Conservation (phyloP, 2,113 vertebrate species). For the Scytalopus superciliaris region DNA sequence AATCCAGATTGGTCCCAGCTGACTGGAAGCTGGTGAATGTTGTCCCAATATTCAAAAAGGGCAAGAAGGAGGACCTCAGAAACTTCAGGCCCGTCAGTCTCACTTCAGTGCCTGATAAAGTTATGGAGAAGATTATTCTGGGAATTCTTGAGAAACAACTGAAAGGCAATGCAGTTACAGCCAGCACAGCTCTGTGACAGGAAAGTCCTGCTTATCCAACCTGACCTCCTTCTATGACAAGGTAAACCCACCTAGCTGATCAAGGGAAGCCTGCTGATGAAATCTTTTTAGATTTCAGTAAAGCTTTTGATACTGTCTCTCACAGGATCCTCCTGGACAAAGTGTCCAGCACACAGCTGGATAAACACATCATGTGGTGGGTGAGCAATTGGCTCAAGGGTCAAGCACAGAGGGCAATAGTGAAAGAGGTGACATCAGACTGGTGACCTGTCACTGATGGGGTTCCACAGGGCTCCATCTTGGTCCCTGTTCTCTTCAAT, state of each 20-base stretch:
- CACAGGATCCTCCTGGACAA: neutral
- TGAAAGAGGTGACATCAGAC: too few relatives aligned
- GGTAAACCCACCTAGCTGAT: neutral
- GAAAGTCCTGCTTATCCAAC: neutral
- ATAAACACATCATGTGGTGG: too few relatives aligned
- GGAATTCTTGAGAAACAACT: neutral
- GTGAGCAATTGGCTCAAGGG: too few relatives aligned
- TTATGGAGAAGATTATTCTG: neutral
- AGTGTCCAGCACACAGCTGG: neutral
- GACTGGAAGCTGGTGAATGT: neutral
- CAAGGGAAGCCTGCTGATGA: neutral
- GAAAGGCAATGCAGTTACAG: neutral
- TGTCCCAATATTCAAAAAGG: neutral
- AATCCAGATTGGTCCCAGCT: neutral
- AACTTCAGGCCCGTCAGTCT: neutral
- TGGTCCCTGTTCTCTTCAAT: too few relatives aligned
- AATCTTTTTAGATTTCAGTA: neutral
- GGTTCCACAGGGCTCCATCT: too few relatives aligned
- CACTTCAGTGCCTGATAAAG: neutral
- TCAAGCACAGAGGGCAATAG: too few relatives aligned
- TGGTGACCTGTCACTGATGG: too few relatives aligned
- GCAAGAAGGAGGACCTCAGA: neutral
- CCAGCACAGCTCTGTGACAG: neutral
- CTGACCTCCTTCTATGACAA: neutral
- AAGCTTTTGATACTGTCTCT: neutral